Conservation (phyloP, 1,140 invertebrate species). For the Drosophila rhopaloa region DNA sequence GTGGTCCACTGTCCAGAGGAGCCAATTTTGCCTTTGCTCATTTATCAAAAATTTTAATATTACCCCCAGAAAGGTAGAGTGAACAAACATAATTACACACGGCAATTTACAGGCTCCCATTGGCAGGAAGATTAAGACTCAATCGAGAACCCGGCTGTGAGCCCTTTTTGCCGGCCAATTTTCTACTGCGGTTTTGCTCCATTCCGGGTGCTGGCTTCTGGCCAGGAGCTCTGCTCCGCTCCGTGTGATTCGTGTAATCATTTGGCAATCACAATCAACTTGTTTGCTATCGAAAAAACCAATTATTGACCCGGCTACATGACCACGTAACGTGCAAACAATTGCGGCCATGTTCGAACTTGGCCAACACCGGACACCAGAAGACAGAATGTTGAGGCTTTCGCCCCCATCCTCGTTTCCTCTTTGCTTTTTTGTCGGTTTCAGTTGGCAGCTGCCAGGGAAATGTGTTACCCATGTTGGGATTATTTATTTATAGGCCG, state of each 20-base stretch:
- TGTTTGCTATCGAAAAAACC: constrained; percentile 76
- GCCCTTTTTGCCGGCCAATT: constrained; percentile 32
- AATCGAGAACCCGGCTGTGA: constrained; percentile 12
- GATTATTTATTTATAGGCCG: constrained; percentile 73
- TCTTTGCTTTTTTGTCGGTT: background rate
- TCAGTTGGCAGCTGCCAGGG: constrained; percentile 52
- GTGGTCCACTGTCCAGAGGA: constrained; percentile 30
- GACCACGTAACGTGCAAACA: constrained; percentile 81
- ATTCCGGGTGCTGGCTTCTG: constrained; percentile 28
- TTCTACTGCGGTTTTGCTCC: constrained; percentile 29
- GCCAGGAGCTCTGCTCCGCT: constrained; percentile 15
- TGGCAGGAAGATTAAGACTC: constrained; percentile 28
- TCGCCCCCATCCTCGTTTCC: background rate
- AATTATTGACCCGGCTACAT: constrained; percentile 79
- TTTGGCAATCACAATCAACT: constrained; percentile 80
- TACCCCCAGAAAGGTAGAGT: constrained; percentile 4
- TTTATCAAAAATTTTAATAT: constrained; percentile 62
- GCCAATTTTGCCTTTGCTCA: constrained; percentile 14
- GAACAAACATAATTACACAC: constrained; percentile 55
- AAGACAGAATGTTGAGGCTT: constrained; percentile 34
- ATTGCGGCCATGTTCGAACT: constrained; percentile 69
- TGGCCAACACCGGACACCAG: constrained; percentile 37
- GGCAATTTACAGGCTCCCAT: constrained; percentile 26
- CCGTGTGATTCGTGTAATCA: constrained; percentile 66
- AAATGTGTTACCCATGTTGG: constrained; percentile 74